Conservation (phyloP, 2,113 vertebrate species). For the Centropristis striata region DNA sequence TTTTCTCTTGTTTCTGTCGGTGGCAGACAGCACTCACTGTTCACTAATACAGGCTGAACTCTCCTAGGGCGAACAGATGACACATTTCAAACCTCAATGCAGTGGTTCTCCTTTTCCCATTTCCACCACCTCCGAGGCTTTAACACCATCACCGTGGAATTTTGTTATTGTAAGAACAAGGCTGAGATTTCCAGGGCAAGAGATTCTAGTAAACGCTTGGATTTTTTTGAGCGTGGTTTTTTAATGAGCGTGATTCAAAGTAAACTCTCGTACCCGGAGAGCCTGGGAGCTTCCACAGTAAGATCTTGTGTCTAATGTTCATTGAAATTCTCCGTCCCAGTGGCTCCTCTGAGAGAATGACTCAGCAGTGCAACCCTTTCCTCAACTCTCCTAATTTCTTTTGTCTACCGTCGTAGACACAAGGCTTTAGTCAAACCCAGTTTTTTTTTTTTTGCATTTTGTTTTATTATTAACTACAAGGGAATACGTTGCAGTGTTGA, state of each 20-base stretch:
- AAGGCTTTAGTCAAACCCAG: not conserved
- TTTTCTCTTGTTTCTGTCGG: conserved; percentile 61
- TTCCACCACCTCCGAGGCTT: conserved; percentile 52
- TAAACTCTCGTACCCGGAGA: conserved; percentile 43
- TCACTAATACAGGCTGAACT: conserved; percentile 64
- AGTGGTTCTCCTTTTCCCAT: conserved; percentile 41
- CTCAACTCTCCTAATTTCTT: conserved; percentile 44
- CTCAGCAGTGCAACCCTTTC: conserved; percentile 48
- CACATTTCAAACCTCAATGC: conserved; percentile 60
- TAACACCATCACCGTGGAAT: conserved; percentile 28
- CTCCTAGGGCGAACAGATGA: conserved; percentile 65
- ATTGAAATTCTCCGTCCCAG: conserved; percentile 50
- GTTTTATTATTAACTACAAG: not conserved
- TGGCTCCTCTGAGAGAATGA: conserved; percentile 39
- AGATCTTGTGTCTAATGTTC: conserved; percentile 49
- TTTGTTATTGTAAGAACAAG: conserved; percentile 37
- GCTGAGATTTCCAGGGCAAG: conserved; percentile 38
- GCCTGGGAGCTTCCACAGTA: conserved; percentile 44
- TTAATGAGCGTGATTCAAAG: conserved; percentile 65
- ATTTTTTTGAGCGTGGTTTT: conserved; percentile 24
- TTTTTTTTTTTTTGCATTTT: not conserved
- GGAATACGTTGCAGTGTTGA: not conserved
- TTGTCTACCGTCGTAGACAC: not conserved
- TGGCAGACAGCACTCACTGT: conserved; percentile 60
- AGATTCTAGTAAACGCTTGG: conserved; percentile 23